These are phyloP conservation scores for Drosophila formosana DNA, from an alignment of 2,888 invertebrate genomes.

Conservation along the genomic window DNA sequence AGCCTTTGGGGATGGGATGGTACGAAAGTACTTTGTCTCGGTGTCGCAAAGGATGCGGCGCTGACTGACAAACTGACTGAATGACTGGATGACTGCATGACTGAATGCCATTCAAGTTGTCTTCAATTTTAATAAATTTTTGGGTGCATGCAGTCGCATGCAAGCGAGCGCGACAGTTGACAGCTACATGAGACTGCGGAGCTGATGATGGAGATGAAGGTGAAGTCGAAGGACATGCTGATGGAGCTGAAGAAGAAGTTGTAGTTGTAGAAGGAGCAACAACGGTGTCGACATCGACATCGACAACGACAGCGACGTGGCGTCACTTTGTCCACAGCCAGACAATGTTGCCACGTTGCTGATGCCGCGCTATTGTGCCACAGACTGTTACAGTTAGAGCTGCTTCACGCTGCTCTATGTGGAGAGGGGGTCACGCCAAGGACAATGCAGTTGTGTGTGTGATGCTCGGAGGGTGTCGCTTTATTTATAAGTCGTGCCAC, in stretches of 20 bases:
- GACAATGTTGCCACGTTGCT: slow-evolving; percentile 54
- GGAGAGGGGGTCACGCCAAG: slow-evolving; percentile 54
- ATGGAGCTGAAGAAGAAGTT: neutral
- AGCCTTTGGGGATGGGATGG: neutral
- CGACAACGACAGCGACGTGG: slow-evolving; percentile 43
- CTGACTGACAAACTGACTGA: slow-evolving; percentile 19
- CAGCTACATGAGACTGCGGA: slow-evolving; percentile 48
- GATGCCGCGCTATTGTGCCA: slow-evolving; percentile 36
- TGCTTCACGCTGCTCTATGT: neutral
- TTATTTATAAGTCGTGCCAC: slow-evolving; percentile 57
- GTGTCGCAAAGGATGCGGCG: slow-evolving; percentile 9
- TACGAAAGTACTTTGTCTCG: slow-evolving; percentile 6
- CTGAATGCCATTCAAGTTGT: slow-evolving; percentile 59
- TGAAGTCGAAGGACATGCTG: neutral
- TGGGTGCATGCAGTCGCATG: slow-evolving; percentile 51
- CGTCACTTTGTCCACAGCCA: slow-evolving; percentile 45
- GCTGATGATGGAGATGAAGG: neutral
- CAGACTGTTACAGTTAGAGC: slow-evolving; percentile 49
- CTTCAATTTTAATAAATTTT: slow-evolving; percentile 73
- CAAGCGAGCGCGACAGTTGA: slow-evolving; percentile 73
- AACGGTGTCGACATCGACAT: slow-evolving; percentile 21
- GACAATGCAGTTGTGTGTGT: slow-evolving; percentile 58
- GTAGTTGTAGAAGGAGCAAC: neutral
- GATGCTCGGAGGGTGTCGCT: slow-evolving; percentile 22
- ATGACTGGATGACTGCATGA: slow-evolving; percentile 47